Evolutionary conservation across 1,140 invertebrate species (phyloP), one percentile per base, ranked within the genome.

Genomic region (Bombus haemorrhoidalis): DNA sequence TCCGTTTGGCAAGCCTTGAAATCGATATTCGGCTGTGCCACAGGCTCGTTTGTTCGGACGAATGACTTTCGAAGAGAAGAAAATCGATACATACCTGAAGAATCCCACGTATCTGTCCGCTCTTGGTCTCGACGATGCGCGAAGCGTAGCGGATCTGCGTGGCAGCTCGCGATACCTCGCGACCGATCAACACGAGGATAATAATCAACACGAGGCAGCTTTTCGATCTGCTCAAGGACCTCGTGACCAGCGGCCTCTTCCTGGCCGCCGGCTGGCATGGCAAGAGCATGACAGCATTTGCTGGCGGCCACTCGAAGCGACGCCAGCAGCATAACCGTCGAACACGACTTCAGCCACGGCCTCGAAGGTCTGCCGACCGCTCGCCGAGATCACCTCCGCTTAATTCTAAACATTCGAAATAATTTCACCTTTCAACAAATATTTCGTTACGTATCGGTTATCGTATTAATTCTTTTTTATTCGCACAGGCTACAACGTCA

Each of bases 41-140:
- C 12, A 34, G 8, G 66, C 28, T 72, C 5, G 37, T 28, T 37
- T 9, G 25, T n/a, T 41, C 39, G 39, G 39, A 41, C 25, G 37
- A 71, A n/a, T n/a, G 25, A 71, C 12, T 15, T 12, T 28, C 62
- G 41, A 25, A 39, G 81, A 18, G 47, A 43, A 78, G n/a, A 75
- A 69, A 81, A 88, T 89, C 75, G 88, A 83, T 76, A 80, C 59
- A 59, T 89, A 95, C 95, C 93, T 95, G 95, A 66, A 95, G 87
- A 87, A 96, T 95, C 69, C 96, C 97, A 81, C 96, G 94, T 62
- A 97, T 95, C 74, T 96, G 95, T 74, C 97, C 97, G 87, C 96
- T 96, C 87, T 96, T 96, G 41, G 96, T 97, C 77, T 95, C 95
- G 75, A 96, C 95, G 68, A 96, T 96, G 81, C 96, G 94, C 76